A percentile compares a stretch with the other conserved stretches of the same genome.
Conservation (phyloP, 92 coral and sea anemone genomes). For the Meandrina meandrites region DNA sequence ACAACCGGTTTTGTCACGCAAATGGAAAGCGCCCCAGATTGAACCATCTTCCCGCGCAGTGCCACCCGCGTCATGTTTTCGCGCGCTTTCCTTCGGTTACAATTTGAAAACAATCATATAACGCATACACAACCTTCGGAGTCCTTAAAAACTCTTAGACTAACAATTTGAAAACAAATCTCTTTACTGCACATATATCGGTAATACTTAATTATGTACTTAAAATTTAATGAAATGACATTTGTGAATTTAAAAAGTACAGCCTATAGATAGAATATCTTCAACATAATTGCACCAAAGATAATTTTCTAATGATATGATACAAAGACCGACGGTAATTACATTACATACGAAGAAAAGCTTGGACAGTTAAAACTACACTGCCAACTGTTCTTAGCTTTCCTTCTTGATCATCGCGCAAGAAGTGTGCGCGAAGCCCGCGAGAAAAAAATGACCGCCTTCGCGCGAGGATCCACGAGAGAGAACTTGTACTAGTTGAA, state of each 20-base stretch:
- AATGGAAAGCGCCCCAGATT: too few species aligned
- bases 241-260: constrained; percentile 27
- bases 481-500: not conserved
- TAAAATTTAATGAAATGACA: constrained; percentile 12
- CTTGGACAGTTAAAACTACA: not conserved
- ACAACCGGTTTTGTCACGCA: too few species aligned
- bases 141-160: not conserved
- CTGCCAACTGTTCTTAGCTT: not conserved
- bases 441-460: not conserved
- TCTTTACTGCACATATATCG: constrained; percentile 30
- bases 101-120: constrained; percentile 34
- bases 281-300: not conserved
- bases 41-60: too few species aligned
- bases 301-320: not conserved
- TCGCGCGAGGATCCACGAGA: not conserved
- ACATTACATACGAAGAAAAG: not conserved
- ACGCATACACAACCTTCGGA: too few species aligned
- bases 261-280: constrained; percentile 2
- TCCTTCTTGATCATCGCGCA: not conserved
- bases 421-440: not conserved
- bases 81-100: not conserved
- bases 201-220: constrained; percentile 10
- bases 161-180: constrained; percentile 24
- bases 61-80: too few species aligned
- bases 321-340: not conserved